phyloP scores from a whole-genome alignment of 2,797 vertebrate genomes.

The Periophthalmus magnuspinnatus region DNA sequence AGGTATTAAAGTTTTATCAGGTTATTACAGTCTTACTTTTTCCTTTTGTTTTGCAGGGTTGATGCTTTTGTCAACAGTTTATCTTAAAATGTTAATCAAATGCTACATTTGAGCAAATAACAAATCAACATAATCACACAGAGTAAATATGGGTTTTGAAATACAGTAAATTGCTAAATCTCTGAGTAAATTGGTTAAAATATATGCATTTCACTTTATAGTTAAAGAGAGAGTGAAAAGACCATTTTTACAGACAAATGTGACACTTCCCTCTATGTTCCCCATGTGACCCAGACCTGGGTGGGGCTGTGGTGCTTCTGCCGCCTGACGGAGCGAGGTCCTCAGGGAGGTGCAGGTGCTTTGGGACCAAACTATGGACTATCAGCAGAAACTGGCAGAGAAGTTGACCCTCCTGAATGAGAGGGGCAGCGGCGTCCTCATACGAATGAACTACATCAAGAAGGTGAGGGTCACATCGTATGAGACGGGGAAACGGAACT shows the following conservation, averaged over 20 bases:
- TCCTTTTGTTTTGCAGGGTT: neutral
- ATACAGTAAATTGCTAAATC: neutral
- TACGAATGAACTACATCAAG: slow-evolving; percentile 91
- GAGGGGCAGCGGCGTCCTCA: slow-evolving; percentile 85
- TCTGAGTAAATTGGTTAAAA: neutral
- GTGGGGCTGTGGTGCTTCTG: slow-evolving; percentile 63
- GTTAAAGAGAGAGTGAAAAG: neutral
- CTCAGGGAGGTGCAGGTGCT: slow-evolving; percentile 23
- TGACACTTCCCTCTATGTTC: slow-evolving; percentile 45
- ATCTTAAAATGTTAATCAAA: neutral
- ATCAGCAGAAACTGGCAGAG: slow-evolving; percentile 91
- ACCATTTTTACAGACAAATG: neutral
- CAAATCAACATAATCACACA: neutral
- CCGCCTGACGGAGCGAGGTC: slow-evolving; percentile 49
- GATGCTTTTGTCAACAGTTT: neutral
- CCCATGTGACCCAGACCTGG: slow-evolving; percentile 63
- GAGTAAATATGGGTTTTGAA: neutral
- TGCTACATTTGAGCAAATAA: neutral
- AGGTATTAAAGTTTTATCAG: neutral
- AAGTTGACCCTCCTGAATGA: slow-evolving; percentile 90
- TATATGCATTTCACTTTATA: neutral
- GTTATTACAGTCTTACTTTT: neutral
- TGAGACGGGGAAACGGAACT: slow-evolving; percentile 57
- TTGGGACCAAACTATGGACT: slow-evolving; percentile 72
- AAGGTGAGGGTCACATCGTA: slow-evolving; percentile 77